Percentiles rank a stretch among this genome's conserved stretches.
Evolutionary conservation across 2,797 vertebrate species (phyloP).

Genomic region (Xenops minutus): DNA sequence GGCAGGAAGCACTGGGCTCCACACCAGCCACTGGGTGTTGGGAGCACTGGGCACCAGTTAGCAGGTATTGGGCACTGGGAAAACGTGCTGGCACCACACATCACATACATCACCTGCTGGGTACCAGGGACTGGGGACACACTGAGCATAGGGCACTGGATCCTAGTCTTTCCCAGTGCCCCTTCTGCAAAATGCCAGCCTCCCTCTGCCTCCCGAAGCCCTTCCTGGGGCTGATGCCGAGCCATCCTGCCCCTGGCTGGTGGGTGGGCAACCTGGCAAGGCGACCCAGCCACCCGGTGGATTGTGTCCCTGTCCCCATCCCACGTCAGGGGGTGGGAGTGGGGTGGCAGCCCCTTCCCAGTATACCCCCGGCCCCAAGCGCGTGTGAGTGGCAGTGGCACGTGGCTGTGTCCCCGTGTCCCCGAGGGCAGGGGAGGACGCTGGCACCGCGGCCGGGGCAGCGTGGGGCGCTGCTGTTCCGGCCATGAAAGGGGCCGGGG

Average conservation of each 20-base stretch:
- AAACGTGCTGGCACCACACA: fast-evolving
- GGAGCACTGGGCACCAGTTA: background rate
- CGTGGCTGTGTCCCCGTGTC: background rate
- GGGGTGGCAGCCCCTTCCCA: background rate
- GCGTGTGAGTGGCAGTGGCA: background rate
- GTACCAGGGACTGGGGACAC: too few species aligned
- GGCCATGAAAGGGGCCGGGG: background rate
- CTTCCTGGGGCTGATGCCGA: fast-evolving
- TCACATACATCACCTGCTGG: fast-evolving
- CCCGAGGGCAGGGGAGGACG: background rate
- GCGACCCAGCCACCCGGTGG: fast-evolving
- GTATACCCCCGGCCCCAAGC: background rate
- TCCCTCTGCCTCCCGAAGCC: fast-evolving
- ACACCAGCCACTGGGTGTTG: background rate
- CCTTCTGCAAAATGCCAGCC: background rate
- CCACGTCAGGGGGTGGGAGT: background rate
- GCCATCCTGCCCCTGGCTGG: background rate
- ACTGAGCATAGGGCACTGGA: fast-evolving
- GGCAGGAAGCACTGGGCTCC: background rate
- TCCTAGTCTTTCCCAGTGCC: background rate
- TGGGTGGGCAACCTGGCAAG: background rate
- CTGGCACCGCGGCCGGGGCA: background rate
- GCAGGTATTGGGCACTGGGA: fast-evolving
- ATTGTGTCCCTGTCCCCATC: background rate
- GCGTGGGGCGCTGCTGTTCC: background rate